Evolutionary conservation across 2,888 invertebrate genomes (phyloP).

Genomic region (Epirrhoe alternata): DNA sequence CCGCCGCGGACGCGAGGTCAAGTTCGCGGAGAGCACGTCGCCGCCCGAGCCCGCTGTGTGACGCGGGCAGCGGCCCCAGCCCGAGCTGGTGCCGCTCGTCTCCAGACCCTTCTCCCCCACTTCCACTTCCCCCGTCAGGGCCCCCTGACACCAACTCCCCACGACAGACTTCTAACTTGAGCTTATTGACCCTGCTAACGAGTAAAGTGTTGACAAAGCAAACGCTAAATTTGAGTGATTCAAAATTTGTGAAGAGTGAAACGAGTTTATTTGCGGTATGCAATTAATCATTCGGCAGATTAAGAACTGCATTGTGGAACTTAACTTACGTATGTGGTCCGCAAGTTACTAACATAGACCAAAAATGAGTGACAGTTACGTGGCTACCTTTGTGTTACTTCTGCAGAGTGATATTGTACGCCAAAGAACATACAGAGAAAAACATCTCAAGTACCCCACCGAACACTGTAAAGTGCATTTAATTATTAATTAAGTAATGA

Average conservation of each 20-base stretch:
- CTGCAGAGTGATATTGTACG: slow-evolving; percentile 51
- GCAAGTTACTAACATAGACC: slow-evolving; percentile 22
- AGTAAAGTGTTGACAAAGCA: slow-evolving; percentile 10
- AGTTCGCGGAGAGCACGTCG: slow-evolving; percentile 75
- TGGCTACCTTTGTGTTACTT: slow-evolving; percentile 58
- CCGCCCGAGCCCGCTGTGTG: slow-evolving; percentile 72
- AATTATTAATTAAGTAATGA: slow-evolving; percentile 33
- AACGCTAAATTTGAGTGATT: slow-evolving; percentile 23
- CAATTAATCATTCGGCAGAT: slow-evolving; percentile 4
- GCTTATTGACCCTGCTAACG: slow-evolving; percentile 29
- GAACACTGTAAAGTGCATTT: slow-evolving; percentile 50
- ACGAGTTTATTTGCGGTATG: slow-evolving; percentile 16
- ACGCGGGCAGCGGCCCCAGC: slow-evolving; percentile 83
- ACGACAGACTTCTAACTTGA: slow-evolving; percentile 73
- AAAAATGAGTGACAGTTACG: slow-evolving; percentile 53
- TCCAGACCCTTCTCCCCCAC: slow-evolving; percentile 54
- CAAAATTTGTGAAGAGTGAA: not conserved
- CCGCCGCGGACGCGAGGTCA: slow-evolving; percentile 81
- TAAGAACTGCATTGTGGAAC: slow-evolving; percentile 21
- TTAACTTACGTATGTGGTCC: slow-evolving; percentile 31
- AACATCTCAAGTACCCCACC: slow-evolving; percentile 55
- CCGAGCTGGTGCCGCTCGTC: slow-evolving; percentile 83
- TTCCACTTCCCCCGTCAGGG: slow-evolving; percentile 46
- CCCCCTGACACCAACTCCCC: slow-evolving; percentile 67
- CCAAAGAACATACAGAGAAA: slow-evolving; percentile 45